These are phyloP conservation scores for Sclerodermus sp. DNA, from an alignment of 2,888 invertebrate genomes.

Conservation along the genomic window DNA sequence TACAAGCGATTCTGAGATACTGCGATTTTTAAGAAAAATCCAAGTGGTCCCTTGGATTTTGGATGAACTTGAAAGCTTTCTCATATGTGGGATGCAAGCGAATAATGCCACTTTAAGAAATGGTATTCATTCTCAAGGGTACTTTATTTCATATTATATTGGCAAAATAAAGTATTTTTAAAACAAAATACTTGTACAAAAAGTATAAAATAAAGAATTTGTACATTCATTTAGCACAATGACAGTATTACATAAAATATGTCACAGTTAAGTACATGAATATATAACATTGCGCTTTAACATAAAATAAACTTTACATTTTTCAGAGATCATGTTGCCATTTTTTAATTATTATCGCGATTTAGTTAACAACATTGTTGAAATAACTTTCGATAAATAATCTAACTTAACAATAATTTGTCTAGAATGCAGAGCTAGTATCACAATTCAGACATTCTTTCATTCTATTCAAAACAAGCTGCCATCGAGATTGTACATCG, in stretches of 20 bases:
- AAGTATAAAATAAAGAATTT: conserved; percentile 47
- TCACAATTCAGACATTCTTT: conserved; percentile 47
- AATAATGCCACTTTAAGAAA: too few species aligned
- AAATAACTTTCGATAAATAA: conserved; percentile 12
- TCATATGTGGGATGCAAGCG: too few species aligned
- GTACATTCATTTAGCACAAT: conserved; percentile 44
- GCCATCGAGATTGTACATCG: too few species aligned
- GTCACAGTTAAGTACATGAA: conserved; percentile 30
- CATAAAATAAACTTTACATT: conserved; percentile 49
- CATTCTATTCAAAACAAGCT: conserved; percentile 18
- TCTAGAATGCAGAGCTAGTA: conserved; percentile 50
- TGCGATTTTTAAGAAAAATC: too few species aligned
- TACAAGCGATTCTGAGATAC: too few species aligned
- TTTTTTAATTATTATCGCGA: conserved; percentile 5
- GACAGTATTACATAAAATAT: conserved; percentile 37
- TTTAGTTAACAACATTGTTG: too few species aligned
- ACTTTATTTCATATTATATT: conserved; percentile 4
- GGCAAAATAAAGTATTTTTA: conserved; percentile 52
- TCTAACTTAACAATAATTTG: conserved; percentile 33
- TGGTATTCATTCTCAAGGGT: too few species aligned
- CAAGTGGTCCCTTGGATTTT: too few species aligned
- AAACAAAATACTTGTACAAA: conserved; percentile 55
- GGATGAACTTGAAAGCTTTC: too few species aligned
- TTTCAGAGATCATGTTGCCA: conserved; percentile 44
- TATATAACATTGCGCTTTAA: conserved; percentile 36